Evolutionary conservation across 2,888 invertebrate species (phyloP).

Genomic region (Siphonodentalium dalli): DNA sequence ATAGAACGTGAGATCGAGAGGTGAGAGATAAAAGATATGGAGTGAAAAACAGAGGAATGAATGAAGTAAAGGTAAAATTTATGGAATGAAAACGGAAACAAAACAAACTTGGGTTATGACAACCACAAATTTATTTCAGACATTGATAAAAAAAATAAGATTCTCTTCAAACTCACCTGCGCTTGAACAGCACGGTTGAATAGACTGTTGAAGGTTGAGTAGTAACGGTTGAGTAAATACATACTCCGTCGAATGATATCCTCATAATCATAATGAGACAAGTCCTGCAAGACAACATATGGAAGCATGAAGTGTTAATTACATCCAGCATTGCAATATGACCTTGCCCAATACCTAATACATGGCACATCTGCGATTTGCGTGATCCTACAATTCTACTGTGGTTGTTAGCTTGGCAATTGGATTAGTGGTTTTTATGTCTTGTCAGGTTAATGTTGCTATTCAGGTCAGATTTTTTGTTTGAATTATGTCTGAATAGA

Average conservation of each 20-base stretch:
- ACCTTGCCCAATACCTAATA: not conserved
- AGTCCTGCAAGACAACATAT: conserved; percentile 41
- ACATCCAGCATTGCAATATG: not conserved
- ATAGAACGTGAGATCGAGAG: no score
- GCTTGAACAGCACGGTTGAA: conserved; percentile 57
- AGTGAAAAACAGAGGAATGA: no score
- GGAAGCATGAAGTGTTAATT: not conserved
- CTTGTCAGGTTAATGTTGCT: no score
- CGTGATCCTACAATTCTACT: no score
- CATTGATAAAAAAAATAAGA: not conserved
- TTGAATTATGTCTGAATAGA: no score
- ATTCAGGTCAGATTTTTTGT: no score
- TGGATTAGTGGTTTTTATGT: no score
- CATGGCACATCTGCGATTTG: not conserved
- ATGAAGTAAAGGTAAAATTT: no score
- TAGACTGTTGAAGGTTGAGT: conserved; percentile 51
- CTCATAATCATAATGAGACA: conserved; percentile 59
- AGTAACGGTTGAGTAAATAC: conserved; percentile 54
- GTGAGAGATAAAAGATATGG: not conserved
- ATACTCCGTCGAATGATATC: conserved; percentile 58
- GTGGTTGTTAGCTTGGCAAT: no score
- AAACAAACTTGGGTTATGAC: no score
- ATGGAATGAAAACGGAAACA: no score
- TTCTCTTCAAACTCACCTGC: conserved; percentile 42
- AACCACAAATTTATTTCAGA: not conserved